These are phyloP conservation scores for Atherinomorus stipes DNA, from an alignment of 2,113 vertebrate species.

Conservation along the genomic window DNA sequence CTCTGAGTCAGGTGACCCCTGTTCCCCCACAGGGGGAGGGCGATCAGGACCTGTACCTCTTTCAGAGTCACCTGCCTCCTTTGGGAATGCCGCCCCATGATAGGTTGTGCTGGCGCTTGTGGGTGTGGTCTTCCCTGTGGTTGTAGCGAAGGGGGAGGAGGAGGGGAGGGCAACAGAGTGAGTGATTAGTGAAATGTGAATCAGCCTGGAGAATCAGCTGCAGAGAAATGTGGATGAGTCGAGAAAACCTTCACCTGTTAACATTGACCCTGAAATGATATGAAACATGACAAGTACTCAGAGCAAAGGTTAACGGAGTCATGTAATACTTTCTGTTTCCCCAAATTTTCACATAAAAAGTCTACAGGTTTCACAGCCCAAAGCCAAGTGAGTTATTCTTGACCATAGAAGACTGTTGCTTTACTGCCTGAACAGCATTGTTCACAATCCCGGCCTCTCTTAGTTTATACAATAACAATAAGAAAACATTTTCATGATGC, in stretches of 20 bases:
- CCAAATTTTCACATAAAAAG: neutral
- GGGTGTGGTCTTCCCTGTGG: conserved; percentile 87
- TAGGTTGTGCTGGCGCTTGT: conserved; percentile 84
- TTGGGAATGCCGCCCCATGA: conserved; percentile 81
- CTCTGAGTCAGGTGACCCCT: conserved; percentile 86
- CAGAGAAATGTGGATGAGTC: conserved; percentile 64
- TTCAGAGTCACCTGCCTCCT: conserved; percentile 83
- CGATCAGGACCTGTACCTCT: conserved; percentile 85
- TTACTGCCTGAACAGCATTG: neutral
- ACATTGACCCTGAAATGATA: conserved; percentile 45
- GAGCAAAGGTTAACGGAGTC: conserved; percentile 6
- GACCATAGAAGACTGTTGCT: neutral
- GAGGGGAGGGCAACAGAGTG: conserved; percentile 78
- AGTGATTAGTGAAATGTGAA: conserved; percentile 82
- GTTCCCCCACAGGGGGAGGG: conserved; percentile 82
- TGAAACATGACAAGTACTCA: conserved; percentile 48
- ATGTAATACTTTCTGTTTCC: too few species aligned
- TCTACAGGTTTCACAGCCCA: neutral
- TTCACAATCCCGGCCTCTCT: too few species aligned
- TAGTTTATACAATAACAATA: neutral
- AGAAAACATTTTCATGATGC: neutral
- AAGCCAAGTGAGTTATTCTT: neutral
- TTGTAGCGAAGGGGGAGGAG: conserved; percentile 75
- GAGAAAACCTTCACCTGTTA: conserved; percentile 55
- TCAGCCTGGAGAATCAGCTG: conserved; percentile 64